Base-by-base conservation (phyloP, 2,888 invertebrate genomes). In the Frankliniella fusca region DNA sequence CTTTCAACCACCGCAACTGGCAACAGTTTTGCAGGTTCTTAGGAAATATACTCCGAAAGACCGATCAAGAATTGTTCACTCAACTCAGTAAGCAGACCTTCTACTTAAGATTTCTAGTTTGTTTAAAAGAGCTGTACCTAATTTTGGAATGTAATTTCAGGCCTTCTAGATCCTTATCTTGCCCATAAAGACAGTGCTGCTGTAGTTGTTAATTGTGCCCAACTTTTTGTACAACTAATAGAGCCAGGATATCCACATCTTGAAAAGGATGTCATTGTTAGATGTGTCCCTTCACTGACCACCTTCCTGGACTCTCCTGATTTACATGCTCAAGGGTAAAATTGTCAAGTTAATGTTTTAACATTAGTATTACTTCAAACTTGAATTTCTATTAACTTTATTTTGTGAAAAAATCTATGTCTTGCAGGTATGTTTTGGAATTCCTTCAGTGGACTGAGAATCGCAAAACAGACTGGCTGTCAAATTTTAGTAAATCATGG, bases 1-100 rank as follows among this genome's bases (percentile, higher is more conserved):
- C 20, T 84, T 84, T 61, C 84, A 84, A n/a, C 81, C 83, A n/a
- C 84, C 82, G 27, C 85, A 85, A 61, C 81, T 85, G 27, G 84
- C 84, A 28, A 83, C 84, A 20, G 83, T 85, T 15, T 81, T 85
- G 0, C 84, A 85, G 81, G 84, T 84, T 15, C 54, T 85, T 10
- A 61, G 81, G 49, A 85, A 85, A 80, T 85, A 84, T 54, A 83
- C 65, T 18, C 85, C 85, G n/a, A 9, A 81, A 76, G 70, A 82
- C 82, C 81, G 85, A 85, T 80, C 82, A 82, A 38, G 85, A 85
- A 49, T 79, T 85, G 5, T 85, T 85, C 82, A 80, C 83, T 12
- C 82, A 84, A 83, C 81, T 85, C n/a, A 84, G 84, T 84, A 82
- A 23, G 83, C 80, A 12, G 38, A 38, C 38, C 23, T 79, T 9